phyloP scores from a whole-genome alignment of 2,797 vertebrate genomes.

The Gymnodraco acuticeps region DNA sequence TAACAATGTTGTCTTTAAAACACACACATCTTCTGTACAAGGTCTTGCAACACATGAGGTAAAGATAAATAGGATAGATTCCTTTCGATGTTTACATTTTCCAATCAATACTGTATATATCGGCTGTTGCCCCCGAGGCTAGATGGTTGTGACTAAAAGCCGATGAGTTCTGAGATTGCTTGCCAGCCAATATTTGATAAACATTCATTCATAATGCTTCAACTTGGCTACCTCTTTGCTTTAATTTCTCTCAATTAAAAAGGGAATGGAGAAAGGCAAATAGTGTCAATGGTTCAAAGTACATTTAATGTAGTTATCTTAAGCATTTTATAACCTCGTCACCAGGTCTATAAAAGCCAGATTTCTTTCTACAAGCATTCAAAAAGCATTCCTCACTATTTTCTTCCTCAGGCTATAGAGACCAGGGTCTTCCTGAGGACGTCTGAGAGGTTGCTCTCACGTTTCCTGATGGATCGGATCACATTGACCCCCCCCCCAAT shows the following conservation, averaged over 20 bases:
- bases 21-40: too few species aligned
- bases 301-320: constrained; percentile 20
- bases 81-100: too few species aligned
- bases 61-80: too few species aligned
- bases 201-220: background rate
- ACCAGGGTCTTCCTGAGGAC: constrained; percentile 91
- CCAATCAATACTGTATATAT: too few species aligned
- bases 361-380: constrained; percentile 6
- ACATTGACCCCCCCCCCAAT: constrained; percentile 38
- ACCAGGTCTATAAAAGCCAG: constrained; percentile 13
- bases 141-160: too few species aligned
- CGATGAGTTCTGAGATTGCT: too few species aligned
- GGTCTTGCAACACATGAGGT: too few species aligned
- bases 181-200: constrained; percentile 2
- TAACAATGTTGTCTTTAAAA: too few species aligned
- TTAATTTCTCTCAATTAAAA: constrained; percentile 17
- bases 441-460: constrained; percentile 81
- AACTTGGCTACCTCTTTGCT: background rate
- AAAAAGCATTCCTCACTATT: constrained; percentile 5
- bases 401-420: constrained; percentile 89
- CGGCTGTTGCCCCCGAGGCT: too few species aligned
- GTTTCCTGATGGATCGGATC: constrained; percentile 19
- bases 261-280: constrained; percentile 21
- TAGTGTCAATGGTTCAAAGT: constrained; percentile 7
- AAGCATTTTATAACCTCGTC: background rate